phyloP scores from a whole-genome alignment of 2,113 vertebrate species.

The Bubo bubo region DNA sequence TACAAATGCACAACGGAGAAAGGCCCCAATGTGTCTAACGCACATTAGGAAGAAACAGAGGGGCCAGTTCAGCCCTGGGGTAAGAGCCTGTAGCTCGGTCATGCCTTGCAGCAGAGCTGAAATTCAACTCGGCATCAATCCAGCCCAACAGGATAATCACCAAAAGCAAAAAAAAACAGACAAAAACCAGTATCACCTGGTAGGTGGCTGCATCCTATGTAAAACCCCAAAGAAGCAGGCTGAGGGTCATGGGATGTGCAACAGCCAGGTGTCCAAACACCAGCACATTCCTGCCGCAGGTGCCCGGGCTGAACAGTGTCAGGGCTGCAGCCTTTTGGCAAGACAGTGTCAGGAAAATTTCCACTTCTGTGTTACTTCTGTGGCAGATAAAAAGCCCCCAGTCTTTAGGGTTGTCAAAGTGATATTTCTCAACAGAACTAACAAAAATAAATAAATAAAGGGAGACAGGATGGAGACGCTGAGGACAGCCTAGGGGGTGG shows the following conservation, averaged over 20 bases:
- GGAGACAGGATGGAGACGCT: neutral
- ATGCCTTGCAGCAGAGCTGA: neutral
- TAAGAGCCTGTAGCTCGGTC: neutral
- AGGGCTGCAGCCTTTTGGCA: neutral
- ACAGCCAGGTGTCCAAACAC: neutral
- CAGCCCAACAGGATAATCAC: neutral
- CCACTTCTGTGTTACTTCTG: neutral
- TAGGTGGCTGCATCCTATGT: neutral
- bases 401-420: neutral
- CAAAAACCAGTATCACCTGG: neutral
- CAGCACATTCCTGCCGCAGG: accelerated
- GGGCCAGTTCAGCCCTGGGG: slow-evolving; percentile 12
- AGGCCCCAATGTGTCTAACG: slow-evolving; percentile 43
- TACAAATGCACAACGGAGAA: neutral
- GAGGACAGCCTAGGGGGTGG: accelerated
- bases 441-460: neutral
- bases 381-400: neutral
- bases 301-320: accelerated
- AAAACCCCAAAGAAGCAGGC: accelerated
- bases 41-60: neutral
- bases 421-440: neutral
- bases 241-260: accelerated
- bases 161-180: neutral
- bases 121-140: neutral
- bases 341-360: accelerated